Percentiles rank a stretch among this genome's conserved stretches.
phyloP scores from a whole-genome alignment of 2,888 invertebrate species.

The Bellardia bayeri region DNA sequence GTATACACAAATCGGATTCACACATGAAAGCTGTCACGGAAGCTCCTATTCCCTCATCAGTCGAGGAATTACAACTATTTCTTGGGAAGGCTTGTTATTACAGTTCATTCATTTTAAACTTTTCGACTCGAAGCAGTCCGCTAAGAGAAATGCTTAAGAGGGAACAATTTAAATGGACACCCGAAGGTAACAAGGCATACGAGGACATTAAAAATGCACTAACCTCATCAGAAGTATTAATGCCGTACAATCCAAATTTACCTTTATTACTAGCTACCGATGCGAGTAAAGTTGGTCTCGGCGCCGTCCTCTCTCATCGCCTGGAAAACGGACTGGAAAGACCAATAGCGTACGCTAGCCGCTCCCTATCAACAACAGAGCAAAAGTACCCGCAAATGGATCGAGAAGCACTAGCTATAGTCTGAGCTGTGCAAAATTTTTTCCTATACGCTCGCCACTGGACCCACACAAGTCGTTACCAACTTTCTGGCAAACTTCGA shows the following conservation, averaged over 20 bases:
- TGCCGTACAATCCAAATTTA: constrained; percentile 45
- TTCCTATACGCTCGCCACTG: constrained; percentile 4
- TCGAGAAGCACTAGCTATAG: constrained; percentile 47
- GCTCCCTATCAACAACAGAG: constrained; percentile 54
- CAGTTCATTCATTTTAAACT: constrained; percentile 12
- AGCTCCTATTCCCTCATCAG: not conserved
- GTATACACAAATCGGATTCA: constrained; percentile 43
- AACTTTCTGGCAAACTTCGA: constrained; percentile 18
- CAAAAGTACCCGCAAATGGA: constrained; percentile 65
- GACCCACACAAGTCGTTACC: constrained; percentile 13
- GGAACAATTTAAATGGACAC: constrained; percentile 2
- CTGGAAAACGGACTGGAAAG: not conserved
- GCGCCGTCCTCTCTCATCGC: constrained; percentile 46
- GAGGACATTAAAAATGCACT: constrained; percentile 11
- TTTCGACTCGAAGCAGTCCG: not conserved
- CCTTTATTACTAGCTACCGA: constrained; percentile 25
- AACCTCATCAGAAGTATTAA: constrained; percentile 21
- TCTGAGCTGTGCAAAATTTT: constrained; percentile 40
- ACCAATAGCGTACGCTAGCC: constrained; percentile 60
- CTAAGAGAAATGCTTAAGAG: constrained; percentile 38
- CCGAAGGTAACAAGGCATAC: not conserved
- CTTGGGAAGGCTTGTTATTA: constrained; percentile 22
- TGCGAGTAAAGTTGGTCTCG: constrained; percentile 38
- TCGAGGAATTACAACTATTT: constrained; percentile 31
- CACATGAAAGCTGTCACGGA: constrained; percentile 3